Conservation (phyloP, 2,888 invertebrate species). For the Paralinhomoeus sp. region DNA sequence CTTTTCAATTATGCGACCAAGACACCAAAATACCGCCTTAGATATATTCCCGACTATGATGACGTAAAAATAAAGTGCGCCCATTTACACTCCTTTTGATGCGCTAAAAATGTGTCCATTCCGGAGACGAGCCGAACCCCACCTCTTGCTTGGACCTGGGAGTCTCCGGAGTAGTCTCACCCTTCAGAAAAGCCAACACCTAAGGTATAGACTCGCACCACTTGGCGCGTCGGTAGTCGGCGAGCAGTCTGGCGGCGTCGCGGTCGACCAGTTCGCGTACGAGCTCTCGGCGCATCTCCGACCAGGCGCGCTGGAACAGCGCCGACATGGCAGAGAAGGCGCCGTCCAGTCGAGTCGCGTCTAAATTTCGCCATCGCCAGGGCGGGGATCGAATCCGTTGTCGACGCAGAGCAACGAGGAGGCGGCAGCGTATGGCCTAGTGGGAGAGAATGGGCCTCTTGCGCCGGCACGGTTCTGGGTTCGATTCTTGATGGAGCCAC, state of each 20-base stretch:
- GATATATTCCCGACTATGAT: too few species aligned
- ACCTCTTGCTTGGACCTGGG: not conserved
- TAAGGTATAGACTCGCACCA: too few species aligned
- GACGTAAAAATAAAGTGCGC: too few species aligned
- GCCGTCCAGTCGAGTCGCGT: not conserved
- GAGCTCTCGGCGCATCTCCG: not conserved
- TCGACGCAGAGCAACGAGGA: too few species aligned
- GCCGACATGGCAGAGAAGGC: not conserved
- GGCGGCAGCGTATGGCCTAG: too few species aligned
- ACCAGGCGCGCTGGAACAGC: not conserved
- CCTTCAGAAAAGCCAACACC: too few species aligned
- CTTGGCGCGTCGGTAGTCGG: not conserved
- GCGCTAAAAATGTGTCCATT: not conserved
- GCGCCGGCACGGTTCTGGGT: too few species aligned
- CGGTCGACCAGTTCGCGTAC: not conserved
- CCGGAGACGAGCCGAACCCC: not conserved
- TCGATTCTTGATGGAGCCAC: too few species aligned
- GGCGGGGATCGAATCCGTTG: not conserved
- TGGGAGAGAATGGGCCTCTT: too few species aligned
- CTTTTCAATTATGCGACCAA: too few species aligned
- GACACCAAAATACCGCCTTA: too few species aligned
- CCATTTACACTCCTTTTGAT: too few species aligned
- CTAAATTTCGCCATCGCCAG: not conserved
- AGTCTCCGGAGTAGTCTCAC: not conserved
- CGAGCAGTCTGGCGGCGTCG: not conserved